Conservation (phyloP, 2,888 invertebrate genomes). For the Brachyopa scutellaris region DNA sequence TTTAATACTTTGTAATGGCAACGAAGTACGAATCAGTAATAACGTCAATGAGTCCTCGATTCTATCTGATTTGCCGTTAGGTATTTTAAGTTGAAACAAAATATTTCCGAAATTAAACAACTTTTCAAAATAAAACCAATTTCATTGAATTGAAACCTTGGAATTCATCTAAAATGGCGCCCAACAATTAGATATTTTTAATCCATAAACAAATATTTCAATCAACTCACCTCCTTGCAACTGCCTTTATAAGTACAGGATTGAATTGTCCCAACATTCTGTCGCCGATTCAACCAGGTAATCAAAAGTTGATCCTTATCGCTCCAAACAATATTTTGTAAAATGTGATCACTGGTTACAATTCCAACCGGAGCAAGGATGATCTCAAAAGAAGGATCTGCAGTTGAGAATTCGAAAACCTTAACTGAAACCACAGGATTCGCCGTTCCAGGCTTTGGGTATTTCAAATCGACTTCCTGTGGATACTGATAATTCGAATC, state of each 20-base stretch:
- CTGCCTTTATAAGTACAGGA: constrained; percentile 75
- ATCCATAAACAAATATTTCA: not conserved
- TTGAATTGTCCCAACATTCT: constrained; percentile 84
- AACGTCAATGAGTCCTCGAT: too few species aligned
- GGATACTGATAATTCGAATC: constrained; percentile 86
- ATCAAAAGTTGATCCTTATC: constrained; percentile 86
- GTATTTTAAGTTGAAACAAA: too few species aligned
- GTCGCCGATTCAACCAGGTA: constrained; percentile 93
- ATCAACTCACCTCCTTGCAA: constrained; percentile 75
- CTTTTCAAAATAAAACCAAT: too few species aligned
- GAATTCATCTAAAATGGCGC: too few species aligned
- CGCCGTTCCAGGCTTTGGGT: constrained; percentile 89
- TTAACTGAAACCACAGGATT: constrained; percentile 89
- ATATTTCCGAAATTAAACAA: too few species aligned
- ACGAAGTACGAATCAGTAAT: too few species aligned
- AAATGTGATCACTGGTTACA: constrained; percentile 85
- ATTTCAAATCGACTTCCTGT: constrained; percentile 85
- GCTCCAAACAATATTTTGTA: constrained; percentile 89
- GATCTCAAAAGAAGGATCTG: constrained; percentile 78
- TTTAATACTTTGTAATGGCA: too few species aligned
- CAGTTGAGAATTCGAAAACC: constrained; percentile 84
- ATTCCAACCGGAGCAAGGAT: constrained; percentile 83
- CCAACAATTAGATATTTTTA: too few species aligned
- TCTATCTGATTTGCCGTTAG: too few species aligned
- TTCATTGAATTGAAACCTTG: too few species aligned